Evolutionary conservation across 2,797 vertebrate genomes (phyloP).

Genomic region (Ctenochaetus hawaiiensis): DNA sequence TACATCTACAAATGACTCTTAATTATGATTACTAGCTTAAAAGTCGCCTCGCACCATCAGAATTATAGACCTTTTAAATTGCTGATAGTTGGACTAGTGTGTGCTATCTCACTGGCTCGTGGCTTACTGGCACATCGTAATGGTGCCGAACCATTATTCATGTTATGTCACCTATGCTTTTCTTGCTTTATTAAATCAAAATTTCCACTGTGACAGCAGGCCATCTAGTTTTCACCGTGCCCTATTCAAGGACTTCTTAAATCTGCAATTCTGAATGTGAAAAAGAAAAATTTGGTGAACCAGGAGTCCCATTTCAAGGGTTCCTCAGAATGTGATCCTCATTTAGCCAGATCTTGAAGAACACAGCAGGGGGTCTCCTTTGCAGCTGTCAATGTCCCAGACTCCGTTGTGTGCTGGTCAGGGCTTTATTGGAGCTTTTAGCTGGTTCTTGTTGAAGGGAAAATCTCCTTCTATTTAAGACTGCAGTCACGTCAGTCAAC

Average conservation of each 20-base stretch:
- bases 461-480: no score
- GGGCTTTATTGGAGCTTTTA: not conserved
- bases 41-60: not conserved
- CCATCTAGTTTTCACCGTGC: conserved; percentile 7
- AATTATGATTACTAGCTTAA: conserved; percentile 23
- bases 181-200: conserved; percentile 14
- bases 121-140: conserved; percentile 9
- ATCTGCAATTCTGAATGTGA: not conserved
- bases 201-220: not conserved
- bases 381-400: not conserved
- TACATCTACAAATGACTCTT: not conserved
- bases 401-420: not conserved
- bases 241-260: conserved; percentile 16
- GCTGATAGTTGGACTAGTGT: not conserved
- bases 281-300: not conserved
- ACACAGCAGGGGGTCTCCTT: not conserved
- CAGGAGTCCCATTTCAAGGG: not conserved
- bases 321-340: not conserved
- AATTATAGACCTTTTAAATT: not conserved
- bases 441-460: not conserved
- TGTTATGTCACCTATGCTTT: conserved; percentile 25
- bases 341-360: not conserved
- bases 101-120: not conserved
- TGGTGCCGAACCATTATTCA: conserved; percentile 17
- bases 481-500: no score